Evolutionary conservation across 1,140 invertebrate species (phyloP), one percentile per base, ranked within the genome.

Genomic region (Uloborus diversus): DNA sequence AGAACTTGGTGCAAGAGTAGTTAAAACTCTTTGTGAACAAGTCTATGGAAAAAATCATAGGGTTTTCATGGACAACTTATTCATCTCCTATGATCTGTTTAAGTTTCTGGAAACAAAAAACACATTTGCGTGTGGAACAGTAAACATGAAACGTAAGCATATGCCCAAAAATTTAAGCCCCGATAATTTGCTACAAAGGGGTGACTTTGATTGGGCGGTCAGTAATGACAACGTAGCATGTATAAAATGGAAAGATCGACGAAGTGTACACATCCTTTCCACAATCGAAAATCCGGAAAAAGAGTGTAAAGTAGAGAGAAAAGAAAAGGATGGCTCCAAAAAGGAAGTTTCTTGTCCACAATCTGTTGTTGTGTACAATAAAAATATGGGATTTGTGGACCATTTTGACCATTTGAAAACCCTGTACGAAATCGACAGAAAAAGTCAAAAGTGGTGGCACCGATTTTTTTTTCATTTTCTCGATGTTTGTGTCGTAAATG

Each of bases 321-420:
- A 69, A 33, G 14, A 20, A 81, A 81, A 70, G 33, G 53, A 51
- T 35, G 80, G 75, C 32, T 62, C 9, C 9, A 70, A 9, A 49
- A 49, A 25, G 25, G n/a, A 37, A 9, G 27, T 81, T 7, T 11
- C 23, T 20, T 51, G 49, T 20, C 49, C 49, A 13, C 13, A 51
- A 51, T 11, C 49, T 51, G n/a, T 51, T 20, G 49, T 51, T 4
- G 49, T 4, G 13, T 51, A n/a, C 20, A 51, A 51, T 20, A 51
- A n/a, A 5, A 51, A 51, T n/a, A 51, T 7, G 49, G n/a, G 57
- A 61, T 61, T 61, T 61, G 57, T 61, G 25, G 57, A 61, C 57
- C 20, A 61, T 61, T 61, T 61, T 61, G 57, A 61, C n/a, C 57
- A 61, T 27, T 28, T 61, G 4, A 61, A 61, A 32, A 61, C 23